phyloP scores from a whole-genome alignment of 2,113 vertebrate species.

The Fregata magnificens region DNA sequence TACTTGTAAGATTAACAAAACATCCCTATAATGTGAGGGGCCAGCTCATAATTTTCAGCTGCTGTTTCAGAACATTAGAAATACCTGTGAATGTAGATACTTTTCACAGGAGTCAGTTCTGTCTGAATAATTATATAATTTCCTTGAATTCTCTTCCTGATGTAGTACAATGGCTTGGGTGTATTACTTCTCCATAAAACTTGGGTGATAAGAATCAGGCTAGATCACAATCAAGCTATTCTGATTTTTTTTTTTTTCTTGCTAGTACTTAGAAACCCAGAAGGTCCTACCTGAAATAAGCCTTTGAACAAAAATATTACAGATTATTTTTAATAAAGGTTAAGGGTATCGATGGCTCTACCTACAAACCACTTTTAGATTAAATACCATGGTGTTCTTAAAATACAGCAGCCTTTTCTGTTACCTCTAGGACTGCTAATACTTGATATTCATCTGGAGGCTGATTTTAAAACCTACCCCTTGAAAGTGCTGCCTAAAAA shows the following conservation, averaged over 20 bases:
- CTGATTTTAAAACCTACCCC: not conserved
- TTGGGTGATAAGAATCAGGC: not conserved
- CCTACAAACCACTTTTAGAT: not conserved
- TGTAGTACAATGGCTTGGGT: constrained; percentile 1
- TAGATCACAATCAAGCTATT: not conserved
- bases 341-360: not conserved
- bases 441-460: not conserved
- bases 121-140: constrained; percentile 27
- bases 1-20: not conserved
- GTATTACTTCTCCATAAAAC: not conserved
- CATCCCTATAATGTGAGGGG: accelerated
- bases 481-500: not conserved
- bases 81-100: not conserved
- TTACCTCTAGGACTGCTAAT: not conserved
- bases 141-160: constrained; percentile 33
- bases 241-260: not conserved
- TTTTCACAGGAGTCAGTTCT: not conserved
- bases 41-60: not conserved
- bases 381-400: not conserved
- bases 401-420: not conserved
- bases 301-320: not conserved
- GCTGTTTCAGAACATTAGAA: not conserved
- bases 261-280: not conserved
- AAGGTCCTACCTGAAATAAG: not conserved
- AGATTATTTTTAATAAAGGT: not conserved